Evolutionary conservation across 2,888 invertebrate species (phyloP), one percentile per base, ranked within the genome.

Genomic region (Epinotia nisella): DNA sequence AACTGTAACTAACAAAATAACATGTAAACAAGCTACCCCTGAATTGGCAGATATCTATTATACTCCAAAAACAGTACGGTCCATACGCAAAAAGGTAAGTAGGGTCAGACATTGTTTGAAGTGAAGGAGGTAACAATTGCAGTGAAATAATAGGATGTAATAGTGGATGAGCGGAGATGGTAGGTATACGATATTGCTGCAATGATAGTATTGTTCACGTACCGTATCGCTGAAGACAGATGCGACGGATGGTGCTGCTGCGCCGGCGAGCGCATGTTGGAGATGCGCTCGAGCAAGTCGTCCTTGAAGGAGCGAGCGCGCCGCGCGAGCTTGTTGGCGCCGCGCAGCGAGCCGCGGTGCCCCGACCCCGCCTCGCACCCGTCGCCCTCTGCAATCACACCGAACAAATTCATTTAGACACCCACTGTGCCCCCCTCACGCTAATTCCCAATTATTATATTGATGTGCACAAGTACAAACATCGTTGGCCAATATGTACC

Each of bases 241-340:
- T 93, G 93, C 74, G 91, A 88, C 82, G 88, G 90, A 80, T 87
- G 92, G 79, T 93, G 95, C 83, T 93, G 94, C 77, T 94, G 95
- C 80, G 93, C 95, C 68, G 98, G 97, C 78, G 97, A 97, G 80
- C 98, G 96, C 96, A 98, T 98, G 90, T 97, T 96, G 79, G 97
- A 97, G 89, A 98, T 96, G 91, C 97, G 97, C 90, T 98, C 97
- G 87, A 98, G 95, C 85, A 98, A 95, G 93, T 98, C 98, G 95
- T 98, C 98, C 94, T 98, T 98, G 94, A 98, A 98, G 78, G 97
- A 97, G 81, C 98, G 96, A 77, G 98, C 98, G 78, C 98, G 95
- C 79, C 97, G 94, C 74, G 98, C 97, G 91, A 98, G 94, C 90
- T 97, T 97, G 87, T 94, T 94, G 80, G 97, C 97, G 85, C 97